These are phyloP conservation scores for Chouioia cunea DNA, from an alignment of 2,888 invertebrate species.

Conservation along the genomic window DNA sequence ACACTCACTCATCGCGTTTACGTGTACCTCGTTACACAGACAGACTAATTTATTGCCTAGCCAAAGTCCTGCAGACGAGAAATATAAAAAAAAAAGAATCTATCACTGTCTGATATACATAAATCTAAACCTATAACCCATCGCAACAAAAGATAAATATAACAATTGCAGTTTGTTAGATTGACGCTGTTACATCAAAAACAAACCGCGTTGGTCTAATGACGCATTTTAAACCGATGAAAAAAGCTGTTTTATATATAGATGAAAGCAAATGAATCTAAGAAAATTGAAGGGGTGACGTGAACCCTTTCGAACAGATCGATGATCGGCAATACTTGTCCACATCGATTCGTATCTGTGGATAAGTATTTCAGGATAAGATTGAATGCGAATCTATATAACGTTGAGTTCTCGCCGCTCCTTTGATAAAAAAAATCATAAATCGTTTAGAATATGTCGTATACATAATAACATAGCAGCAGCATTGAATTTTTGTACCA, in stretches of 20 bases:
- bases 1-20: slow-evolving; percentile 56
- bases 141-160: slow-evolving; percentile 35
- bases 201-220: slow-evolving; percentile 63
- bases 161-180: slow-evolving; percentile 60
- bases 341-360: slow-evolving; percentile 47
- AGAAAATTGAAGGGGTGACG: slow-evolving; percentile 60
- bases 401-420: slow-evolving; percentile 60
- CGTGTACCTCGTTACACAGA: not conserved
- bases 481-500: slow-evolving; percentile 68
- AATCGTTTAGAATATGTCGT: slow-evolving; percentile 62
- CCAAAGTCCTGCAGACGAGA: slow-evolving; percentile 55
- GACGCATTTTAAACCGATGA: slow-evolving; percentile 61
- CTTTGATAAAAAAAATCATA: slow-evolving; percentile 51
- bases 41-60: slow-evolving; percentile 27
- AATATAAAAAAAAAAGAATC: slow-evolving; percentile 49
- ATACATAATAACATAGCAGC: slow-evolving; percentile 60
- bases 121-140: slow-evolving; percentile 34
- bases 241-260: slow-evolving; percentile 3
- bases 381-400: not conserved
- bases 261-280: not conserved
- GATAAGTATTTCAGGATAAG: not conserved
- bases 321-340: slow-evolving; percentile 41
- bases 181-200: slow-evolving; percentile 56
- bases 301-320: slow-evolving; percentile 50
- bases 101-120: slow-evolving; percentile 56